Conservation (phyloP, 2,888 invertebrate species). For the Tenthredo amoena region DNA sequence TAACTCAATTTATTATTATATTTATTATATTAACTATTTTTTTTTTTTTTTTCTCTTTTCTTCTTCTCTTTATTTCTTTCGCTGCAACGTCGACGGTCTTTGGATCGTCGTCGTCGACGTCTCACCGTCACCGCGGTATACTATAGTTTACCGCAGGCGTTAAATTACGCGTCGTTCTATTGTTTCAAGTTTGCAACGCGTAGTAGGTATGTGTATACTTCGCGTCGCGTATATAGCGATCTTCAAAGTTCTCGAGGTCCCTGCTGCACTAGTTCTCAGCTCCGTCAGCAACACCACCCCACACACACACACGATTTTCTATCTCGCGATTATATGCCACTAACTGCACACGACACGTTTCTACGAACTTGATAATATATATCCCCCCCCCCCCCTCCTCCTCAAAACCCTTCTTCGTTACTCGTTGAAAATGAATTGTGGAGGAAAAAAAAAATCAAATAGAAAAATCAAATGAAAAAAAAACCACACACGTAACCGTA, state of each 20-base stretch:
- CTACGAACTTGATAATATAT: slow-evolving; percentile 21
- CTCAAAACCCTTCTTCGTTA: not conserved
- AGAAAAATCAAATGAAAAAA: not conserved
- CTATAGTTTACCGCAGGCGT: not conserved
- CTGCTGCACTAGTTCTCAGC: slow-evolving; percentile 22
- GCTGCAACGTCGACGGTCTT: slow-evolving; percentile 24
- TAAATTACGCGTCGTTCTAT: not conserved
- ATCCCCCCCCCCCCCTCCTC: no score
- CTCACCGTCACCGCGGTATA: not conserved
- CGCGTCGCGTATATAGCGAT: not conserved
- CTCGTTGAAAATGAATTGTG: not conserved
- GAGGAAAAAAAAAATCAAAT: not conserved
- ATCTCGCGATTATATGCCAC: not conserved
- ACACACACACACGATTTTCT: not conserved
- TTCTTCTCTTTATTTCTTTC: not conserved
- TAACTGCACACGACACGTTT: slow-evolving; percentile 6
- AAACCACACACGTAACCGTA: not conserved
- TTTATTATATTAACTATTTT: not conserved
- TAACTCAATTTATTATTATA: not conserved
- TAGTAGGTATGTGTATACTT: no score
- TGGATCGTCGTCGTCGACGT: slow-evolving; percentile 5
- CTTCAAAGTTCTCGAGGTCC: not conserved
- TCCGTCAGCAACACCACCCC: not conserved
- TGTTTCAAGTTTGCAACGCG: not conserved
- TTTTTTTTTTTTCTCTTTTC: not conserved